Conservation (phyloP, 2,113 vertebrate species). For the Fukomys damarensis region DNA sequence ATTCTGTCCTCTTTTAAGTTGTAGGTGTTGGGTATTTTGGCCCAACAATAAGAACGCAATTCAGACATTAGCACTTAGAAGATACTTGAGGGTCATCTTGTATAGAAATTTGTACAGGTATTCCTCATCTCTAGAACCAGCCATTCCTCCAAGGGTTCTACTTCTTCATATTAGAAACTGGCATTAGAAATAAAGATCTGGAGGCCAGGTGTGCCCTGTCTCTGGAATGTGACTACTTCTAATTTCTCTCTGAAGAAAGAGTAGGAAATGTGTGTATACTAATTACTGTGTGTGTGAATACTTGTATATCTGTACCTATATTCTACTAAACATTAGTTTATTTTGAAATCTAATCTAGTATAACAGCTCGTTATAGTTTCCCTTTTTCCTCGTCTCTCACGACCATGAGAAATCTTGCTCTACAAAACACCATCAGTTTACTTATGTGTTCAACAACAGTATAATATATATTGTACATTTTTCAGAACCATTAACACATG, state of each 20-base stretch:
- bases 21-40: no score
- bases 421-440: neutral
- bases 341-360: neutral
- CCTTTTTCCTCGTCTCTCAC: neutral
- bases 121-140: neutral
- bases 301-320: neutral
- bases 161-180: neutral
- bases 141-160: neutral
- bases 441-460: neutral
- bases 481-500: neutral
- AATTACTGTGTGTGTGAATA: neutral
- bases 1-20: no score
- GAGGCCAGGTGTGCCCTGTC: neutral
- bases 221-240: neutral
- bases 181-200: neutral
- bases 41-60: neutral
- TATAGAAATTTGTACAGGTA: neutral
- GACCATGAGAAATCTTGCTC: neutral
- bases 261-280: neutral
- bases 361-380: neutral
- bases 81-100: neutral
- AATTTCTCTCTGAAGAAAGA: neutral
- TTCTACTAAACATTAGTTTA: neutral
- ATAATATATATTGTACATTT: neutral
- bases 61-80: neutral